These are phyloP conservation scores for Lampropteryx suffumata DNA, from an alignment of 2,888 invertebrate species.

Conservation along the genomic window DNA sequence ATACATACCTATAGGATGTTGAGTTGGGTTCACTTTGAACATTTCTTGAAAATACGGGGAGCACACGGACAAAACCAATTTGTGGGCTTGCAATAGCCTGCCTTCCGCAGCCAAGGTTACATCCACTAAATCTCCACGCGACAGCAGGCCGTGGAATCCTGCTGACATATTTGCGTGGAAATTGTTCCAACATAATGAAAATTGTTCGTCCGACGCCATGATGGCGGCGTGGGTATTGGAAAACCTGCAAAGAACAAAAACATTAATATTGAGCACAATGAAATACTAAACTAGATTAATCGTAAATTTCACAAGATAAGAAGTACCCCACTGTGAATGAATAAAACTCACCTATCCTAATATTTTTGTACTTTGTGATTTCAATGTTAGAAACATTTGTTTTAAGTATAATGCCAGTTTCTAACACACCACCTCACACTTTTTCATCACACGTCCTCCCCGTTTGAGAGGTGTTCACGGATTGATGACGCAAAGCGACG, in stretches of 20 bases:
- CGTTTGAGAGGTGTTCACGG: constrained; percentile 68
- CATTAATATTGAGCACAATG: too few relatives aligned
- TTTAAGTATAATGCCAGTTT: constrained; percentile 66
- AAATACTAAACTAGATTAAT: too few relatives aligned
- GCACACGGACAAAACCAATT: constrained; percentile 88
- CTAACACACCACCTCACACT: constrained; percentile 56
- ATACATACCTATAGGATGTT: constrained; percentile 85
- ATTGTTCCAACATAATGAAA: constrained; percentile 90
- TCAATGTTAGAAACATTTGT: constrained; percentile 77
- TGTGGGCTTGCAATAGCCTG: constrained; percentile 87
- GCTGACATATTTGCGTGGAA: constrained; percentile 88
- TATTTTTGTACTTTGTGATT: constrained; percentile 77
- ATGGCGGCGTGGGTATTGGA: constrained; percentile 73
- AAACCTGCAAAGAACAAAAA: constrained; percentile 50
- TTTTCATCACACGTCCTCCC: constrained; percentile 70
- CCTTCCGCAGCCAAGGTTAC: constrained; percentile 88
- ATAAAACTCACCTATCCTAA: constrained; percentile 75
- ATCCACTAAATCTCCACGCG: constrained; percentile 87
- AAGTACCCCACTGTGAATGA: too few relatives aligned
- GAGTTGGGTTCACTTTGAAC: constrained; percentile 87
- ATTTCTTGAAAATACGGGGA: constrained; percentile 89
- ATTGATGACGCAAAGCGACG: constrained; percentile 78
- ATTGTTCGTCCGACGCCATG: constrained; percentile 89
- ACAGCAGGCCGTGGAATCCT: constrained; percentile 87
- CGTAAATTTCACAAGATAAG: too few relatives aligned